Conservation (phyloP, 2,888 invertebrate species). For the Rapana venosa region DNA sequence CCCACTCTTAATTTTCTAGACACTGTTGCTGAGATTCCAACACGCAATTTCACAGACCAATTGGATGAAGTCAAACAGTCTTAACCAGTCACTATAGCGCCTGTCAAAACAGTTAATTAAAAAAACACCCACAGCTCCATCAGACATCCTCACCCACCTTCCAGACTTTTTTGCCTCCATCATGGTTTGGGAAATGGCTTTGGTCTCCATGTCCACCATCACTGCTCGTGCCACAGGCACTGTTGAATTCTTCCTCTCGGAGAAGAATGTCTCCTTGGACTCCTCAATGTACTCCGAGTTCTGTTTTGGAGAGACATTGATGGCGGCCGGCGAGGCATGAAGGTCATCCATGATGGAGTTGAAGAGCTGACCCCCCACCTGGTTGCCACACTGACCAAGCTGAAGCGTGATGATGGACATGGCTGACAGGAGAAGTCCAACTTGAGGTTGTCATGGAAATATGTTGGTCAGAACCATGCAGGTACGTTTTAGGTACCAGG, state of each 20-base stretch:
- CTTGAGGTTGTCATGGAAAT: not conserved
- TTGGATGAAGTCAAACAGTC: too few relatives aligned
- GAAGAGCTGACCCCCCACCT: slow-evolving; percentile 76
- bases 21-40: too few relatives aligned
- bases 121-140: not conserved
- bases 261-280: slow-evolving; percentile 68
- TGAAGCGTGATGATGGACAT: slow-evolving; percentile 78
- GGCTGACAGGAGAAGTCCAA: not conserved
- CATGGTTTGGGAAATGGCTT: slow-evolving; percentile 72
- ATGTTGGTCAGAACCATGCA: not conserved
- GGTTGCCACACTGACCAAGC: slow-evolving; percentile 79
- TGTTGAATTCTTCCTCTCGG: slow-evolving; percentile 47
- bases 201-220: slow-evolving; percentile 78
- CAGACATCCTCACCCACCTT: slow-evolving; percentile 45
- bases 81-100: too few relatives aligned
- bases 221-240: slow-evolving; percentile 73
- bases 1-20: too few relatives aligned
- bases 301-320: slow-evolving; percentile 56
- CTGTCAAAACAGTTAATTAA: too few relatives aligned
- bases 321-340: slow-evolving; percentile 56
- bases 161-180: slow-evolving; percentile 63
- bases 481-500: too few relatives aligned
- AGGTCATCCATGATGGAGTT: slow-evolving; percentile 70
- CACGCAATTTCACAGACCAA: too few relatives aligned
- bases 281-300: slow-evolving; percentile 66